phyloP scores from a whole-genome alignment of 2,888 invertebrate genomes.

The Acheta domesticus region DNA sequence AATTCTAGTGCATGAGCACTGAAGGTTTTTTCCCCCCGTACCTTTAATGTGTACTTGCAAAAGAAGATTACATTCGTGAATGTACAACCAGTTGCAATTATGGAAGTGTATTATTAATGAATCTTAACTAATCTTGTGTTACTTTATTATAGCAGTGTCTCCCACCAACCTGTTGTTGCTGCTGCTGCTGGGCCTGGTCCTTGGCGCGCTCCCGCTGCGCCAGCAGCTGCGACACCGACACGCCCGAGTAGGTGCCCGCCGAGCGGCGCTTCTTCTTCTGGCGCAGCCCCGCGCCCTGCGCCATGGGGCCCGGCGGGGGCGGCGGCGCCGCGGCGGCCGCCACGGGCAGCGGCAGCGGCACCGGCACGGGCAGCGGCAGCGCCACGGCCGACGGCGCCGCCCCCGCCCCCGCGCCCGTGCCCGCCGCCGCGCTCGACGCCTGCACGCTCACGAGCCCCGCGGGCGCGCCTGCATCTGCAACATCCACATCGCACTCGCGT shows the following conservation, averaged over 20 bases:
- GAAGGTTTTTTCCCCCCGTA: too few species aligned
- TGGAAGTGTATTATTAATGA: too few species aligned
- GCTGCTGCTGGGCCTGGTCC: slow-evolving; percentile 41
- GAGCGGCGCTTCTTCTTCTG: slow-evolving; percentile 52
- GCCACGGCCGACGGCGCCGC: neutral
- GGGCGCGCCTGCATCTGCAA: neutral
- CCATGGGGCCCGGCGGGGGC: neutral
- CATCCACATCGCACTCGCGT: too few species aligned
- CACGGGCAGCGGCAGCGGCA: neutral
- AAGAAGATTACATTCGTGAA: too few species aligned
- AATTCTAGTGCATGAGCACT: too few species aligned
- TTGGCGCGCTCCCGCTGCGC: slow-evolving; percentile 57
- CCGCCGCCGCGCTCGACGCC: neutral
- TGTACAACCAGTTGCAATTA: too few species aligned
- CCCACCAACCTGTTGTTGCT: slow-evolving; percentile 39
- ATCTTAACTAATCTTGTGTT: too few species aligned
- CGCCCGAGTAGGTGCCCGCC: slow-evolving; percentile 57
- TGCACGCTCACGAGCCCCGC: neutral
- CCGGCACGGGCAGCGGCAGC: neutral
- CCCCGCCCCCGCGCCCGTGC: neutral
- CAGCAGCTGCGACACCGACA: slow-evolving; percentile 63
- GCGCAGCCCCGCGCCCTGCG: neutral
- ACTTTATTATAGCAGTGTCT: neutral
- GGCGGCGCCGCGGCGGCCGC: neutral
- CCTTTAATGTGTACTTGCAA: too few species aligned